Evolutionary conservation across 2,888 invertebrate genomes (phyloP).

Genomic region (Pyrgus malvae): DNA sequence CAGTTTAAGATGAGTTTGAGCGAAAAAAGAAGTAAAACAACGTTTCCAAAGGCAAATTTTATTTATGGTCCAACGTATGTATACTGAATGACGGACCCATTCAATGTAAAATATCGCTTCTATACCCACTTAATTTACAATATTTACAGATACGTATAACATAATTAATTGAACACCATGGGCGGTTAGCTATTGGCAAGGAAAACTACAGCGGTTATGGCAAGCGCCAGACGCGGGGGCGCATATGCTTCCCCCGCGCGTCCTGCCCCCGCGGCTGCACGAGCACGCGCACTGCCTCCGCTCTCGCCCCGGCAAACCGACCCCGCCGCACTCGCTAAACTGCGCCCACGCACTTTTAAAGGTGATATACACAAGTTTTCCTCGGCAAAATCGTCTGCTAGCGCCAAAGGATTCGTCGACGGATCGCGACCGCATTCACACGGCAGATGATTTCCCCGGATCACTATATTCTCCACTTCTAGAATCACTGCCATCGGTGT

Average conservation of each 20-base stretch:
- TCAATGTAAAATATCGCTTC: slow-evolving; percentile 78
- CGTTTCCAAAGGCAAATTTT: slow-evolving; percentile 74
- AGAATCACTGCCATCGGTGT: slow-evolving; percentile 88
- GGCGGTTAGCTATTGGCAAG: slow-evolving; percentile 67
- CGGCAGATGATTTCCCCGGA: slow-evolving; percentile 91
- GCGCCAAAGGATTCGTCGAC: slow-evolving; percentile 87
- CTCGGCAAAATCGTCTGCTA: slow-evolving; percentile 84
- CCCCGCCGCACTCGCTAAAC: slow-evolving; percentile 82
- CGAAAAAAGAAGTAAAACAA: slow-evolving; percentile 35
- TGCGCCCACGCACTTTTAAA: slow-evolving; percentile 89
- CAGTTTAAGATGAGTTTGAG: background rate
- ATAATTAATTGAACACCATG: slow-evolving; percentile 64
- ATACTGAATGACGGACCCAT: slow-evolving; percentile 80
- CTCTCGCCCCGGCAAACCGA: slow-evolving; percentile 68
- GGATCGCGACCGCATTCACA: slow-evolving; percentile 93
- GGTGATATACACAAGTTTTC: slow-evolving; percentile 94
- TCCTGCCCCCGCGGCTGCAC: slow-evolving; percentile 51
- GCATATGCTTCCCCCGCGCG: slow-evolving; percentile 41
- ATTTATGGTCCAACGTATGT: slow-evolving; percentile 80
- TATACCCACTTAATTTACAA: slow-evolving; percentile 72
- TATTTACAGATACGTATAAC: slow-evolving; percentile 73
- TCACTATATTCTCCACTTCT: slow-evolving; percentile 86
- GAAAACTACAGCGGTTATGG: slow-evolving; percentile 56
- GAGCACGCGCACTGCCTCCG: slow-evolving; percentile 62
- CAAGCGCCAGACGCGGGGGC: slow-evolving; percentile 42